Evolutionary conservation across 1,140 invertebrate genomes (phyloP).

Genomic region (Apocrypta bakeri): DNA sequence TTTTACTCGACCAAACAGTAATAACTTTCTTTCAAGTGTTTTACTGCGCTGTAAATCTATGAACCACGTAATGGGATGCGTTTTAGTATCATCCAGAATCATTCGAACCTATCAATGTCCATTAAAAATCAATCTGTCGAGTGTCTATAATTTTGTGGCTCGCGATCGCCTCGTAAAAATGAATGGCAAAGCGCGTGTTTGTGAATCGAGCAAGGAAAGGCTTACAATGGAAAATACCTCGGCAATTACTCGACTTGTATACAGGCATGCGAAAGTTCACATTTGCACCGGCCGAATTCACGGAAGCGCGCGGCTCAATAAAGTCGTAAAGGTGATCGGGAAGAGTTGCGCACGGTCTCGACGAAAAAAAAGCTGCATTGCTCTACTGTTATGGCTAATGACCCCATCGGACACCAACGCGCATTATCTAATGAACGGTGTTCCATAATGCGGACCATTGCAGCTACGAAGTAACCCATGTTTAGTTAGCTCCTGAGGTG

Average conservation of each 20-base stretch:
- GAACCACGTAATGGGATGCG: not conserved
- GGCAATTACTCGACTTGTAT: not conserved
- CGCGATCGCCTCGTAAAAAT: no score
- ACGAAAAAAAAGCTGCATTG: not conserved
- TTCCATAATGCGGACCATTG: not conserved
- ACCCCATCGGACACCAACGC: not conserved
- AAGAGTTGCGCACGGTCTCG: not conserved
- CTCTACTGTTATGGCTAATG: slow-evolving; percentile 7
- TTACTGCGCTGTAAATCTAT: not conserved
- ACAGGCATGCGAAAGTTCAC: no score
- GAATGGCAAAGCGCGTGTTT: no score
- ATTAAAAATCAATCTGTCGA: not conserved
- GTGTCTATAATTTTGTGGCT: not conserved
- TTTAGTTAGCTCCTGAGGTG: not conserved
- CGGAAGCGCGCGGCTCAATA: not conserved
- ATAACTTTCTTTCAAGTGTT: not conserved
- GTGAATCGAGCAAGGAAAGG: not conserved
- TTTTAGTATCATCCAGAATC: not conserved
- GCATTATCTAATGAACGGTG: slow-evolving; percentile 8
- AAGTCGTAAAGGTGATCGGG: slow-evolving; percentile 10
- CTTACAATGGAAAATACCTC: not conserved
- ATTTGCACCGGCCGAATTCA: not conserved
- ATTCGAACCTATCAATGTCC: not conserved
- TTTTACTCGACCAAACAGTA: not conserved
- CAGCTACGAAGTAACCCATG: not conserved